phyloP scores from a whole-genome alignment of 2,113 vertebrate genomes.

The Eulacestoma nigropectus region DNA sequence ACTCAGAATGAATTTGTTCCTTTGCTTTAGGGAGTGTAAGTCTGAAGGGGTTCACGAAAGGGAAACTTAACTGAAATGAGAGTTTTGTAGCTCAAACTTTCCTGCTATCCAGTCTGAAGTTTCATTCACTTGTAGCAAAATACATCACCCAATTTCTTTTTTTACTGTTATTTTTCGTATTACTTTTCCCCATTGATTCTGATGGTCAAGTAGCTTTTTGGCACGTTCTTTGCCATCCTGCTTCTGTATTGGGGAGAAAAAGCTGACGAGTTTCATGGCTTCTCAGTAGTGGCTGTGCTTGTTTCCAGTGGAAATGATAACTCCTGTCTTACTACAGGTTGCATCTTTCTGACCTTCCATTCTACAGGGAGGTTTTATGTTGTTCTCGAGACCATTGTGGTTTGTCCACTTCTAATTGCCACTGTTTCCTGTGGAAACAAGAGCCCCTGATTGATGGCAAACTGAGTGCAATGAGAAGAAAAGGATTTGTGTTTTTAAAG shows the following conservation, averaged over 20 bases:
- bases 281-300: not conserved
- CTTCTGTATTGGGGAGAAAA: not conserved
- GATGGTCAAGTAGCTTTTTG: not conserved
- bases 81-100: not conserved
- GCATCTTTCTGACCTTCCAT: conserved; percentile 2
- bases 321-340: conserved; percentile 29
- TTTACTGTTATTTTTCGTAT: not conserved
- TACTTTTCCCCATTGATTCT: not conserved
- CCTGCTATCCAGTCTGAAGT: not conserved
- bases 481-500: not conserved
- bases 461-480: not conserved
- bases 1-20: not conserved
- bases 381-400: not conserved
- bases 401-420: not conserved
- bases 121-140: not conserved
- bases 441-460: not conserved
- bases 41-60: not conserved
- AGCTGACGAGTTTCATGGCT: not conserved
- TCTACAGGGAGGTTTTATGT: not conserved
- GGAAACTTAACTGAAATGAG: not conserved
- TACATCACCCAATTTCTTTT: not conserved
- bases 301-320: conserved; percentile 60
- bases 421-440: conserved; percentile 58
- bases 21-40: not conserved
- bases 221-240: not conserved